Base-by-base conservation (phyloP, 2,113 vertebrate species). In the Paralichthys olivaceus region DNA sequence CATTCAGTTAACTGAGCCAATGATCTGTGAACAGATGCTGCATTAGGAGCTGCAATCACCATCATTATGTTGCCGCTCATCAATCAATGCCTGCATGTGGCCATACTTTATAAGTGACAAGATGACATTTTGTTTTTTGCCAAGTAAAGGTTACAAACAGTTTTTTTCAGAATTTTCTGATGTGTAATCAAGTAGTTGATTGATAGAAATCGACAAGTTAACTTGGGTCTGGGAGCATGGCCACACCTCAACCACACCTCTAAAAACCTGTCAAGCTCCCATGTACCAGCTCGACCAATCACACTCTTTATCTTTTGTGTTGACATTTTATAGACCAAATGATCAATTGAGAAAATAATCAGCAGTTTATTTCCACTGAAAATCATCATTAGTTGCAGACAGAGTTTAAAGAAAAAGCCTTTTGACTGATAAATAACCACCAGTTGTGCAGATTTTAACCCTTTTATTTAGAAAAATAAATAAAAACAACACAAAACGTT, bases 401-500 rank as follows among this genome's bases (percentile, higher is more conserved):
- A 2, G 43, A 45, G 43, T 19, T 49, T 5, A 9, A 40, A 4
- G 37, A 4, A 20, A 49, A 49, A 20, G 17, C 45, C 1, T 49
- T 19, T 47, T 19, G 17, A 19, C 14, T 1, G 23, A 55, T 15
- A 40, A 5, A 19, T 2, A 4, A 4, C 6, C 19, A 60, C 5
- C 7, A 51, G 20, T 4, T 1, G 4, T n/a, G 28, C 25, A 61
- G 62, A 34, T 77, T 72, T 74, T 65, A 60, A 23, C 51, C n/a
- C 11, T 63, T 88, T 92, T 90, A 89, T 91, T 89, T 90, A 91
- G 67, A 92, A 92, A 91, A 93, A 92, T 92, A 91, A 90, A 92
- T 93, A 86, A 84, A 83, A 85, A 79, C 82, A 75, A 83, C 84
- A 90, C 71, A 75, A 86, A 85, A 86, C 79, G 72, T 85, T 83